Evolutionary conservation across 2,797 vertebrate species (phyloP), one percentile per base, ranked within the genome.

Genomic region (Microctenopoma stevenorrisi): DNA sequence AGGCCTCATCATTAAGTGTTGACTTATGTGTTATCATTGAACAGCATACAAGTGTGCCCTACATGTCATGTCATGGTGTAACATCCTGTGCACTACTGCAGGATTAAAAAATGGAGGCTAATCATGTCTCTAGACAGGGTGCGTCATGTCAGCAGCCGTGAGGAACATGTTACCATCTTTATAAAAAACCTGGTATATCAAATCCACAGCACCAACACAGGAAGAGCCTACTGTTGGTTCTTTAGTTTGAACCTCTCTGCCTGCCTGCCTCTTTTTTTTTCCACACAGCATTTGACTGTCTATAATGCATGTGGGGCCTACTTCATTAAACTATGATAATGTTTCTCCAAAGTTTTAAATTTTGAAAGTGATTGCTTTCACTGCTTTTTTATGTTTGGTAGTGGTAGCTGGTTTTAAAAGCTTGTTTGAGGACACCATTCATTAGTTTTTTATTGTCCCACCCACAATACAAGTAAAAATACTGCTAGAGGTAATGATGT

Each of bases 61-160:
- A 28, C 30, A 30, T 72, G 62, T 63, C 60, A 9, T 35, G 3
- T 63, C 60, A 9, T 35, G 3, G 13, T 69, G 40, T 55, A 69
- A 78, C 55, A 68, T 68, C 38, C 60, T 74, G 51, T 73, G 63
- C 71, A 40, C 62, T 66, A 64, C 59, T 62, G 44, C 60, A 57
- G 64, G 71, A 76, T 83, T 78, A 68, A 77, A 78, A 68, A 74
- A 73, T 54, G 42, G 38, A 69, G 68, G 58, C 52, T 60, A 58
- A 70, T 74, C n/a, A 16, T 33, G 42, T 70, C 73, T 81, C 68
- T 84, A 74, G 81, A 81, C 77, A 55, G 74, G 57, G 42, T 59
- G 35, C 58, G 66, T 44, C 58, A 18, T 74, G 43, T 71, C 71
- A 56, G 79, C 74, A 70, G 56, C 30, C 16, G 3, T 12, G 53